Base-by-base conservation (phyloP, 2,888 invertebrate species). In the Macrophya alboannulata region DNA sequence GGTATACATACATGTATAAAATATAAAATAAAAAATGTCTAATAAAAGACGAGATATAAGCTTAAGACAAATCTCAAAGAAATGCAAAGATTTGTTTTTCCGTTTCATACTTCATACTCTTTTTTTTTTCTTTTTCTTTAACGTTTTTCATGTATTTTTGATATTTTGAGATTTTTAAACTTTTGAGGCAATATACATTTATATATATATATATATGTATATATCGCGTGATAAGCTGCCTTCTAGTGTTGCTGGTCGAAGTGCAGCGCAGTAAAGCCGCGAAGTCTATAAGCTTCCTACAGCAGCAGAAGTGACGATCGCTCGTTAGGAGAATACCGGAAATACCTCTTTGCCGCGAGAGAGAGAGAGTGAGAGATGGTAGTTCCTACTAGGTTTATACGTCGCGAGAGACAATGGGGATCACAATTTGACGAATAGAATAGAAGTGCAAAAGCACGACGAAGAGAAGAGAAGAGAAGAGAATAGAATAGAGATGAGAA, bases 311-410 rank as follows among this genome's bases (percentile, higher is more conserved):
- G 71, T 71, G 76, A 48, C 21, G 76, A 76, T 76, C 76, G 76
- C 45, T 76, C 76, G 48, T 76, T 76, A 76, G 48, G 31, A 76
- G 48, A 21, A 76, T 48, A 76, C 76, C 76, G 48, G 76, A 76
- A 76, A 76, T 76, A 21, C 76, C 76, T 76, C 76, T 48, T 76
- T 48, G 76, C 48, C 12, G 31, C 1, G 31, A 31, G 31, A 31
- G 31, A 31, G 31, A 31, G 31, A 31, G 3, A 31, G 31, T 2
- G 31, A 31, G 31, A 31, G 31, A 31, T 1, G 3, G 31, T 31
- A 31, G 31, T 31, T 31, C 31, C 31, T 31, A 62, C 25, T 21
- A 62, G 21, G 25, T 62, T 62, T 62, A 62, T 25, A 25, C 25
- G 25, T 62, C 40, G 17, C 12, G 4, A 51, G 77, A 77, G 77